Evolutionary conservation across 1,140 invertebrate genomes (phyloP).

Genomic region (Hylaeus anthracinus): DNA sequence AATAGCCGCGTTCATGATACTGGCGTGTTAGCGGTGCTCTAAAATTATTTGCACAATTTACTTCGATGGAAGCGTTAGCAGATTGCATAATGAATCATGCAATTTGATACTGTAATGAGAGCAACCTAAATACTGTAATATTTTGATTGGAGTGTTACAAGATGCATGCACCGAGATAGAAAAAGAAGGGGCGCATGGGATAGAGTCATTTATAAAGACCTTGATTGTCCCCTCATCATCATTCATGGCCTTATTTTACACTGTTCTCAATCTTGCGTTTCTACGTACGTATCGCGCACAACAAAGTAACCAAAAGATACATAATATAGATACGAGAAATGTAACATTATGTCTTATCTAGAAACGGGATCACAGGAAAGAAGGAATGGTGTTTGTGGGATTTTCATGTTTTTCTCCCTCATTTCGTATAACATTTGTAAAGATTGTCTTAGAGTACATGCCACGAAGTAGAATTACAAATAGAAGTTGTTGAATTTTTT

Average conservation of each 20-base stretch:
- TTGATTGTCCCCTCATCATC: conserved; percentile 14
- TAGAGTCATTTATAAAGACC: conserved; percentile 18
- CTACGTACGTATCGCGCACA: not conserved
- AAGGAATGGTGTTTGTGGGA: not conserved
- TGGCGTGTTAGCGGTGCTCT: too few species aligned
- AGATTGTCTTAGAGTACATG: not conserved
- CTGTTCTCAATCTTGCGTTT: conserved; percentile 15
- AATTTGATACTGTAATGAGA: conserved; percentile 13
- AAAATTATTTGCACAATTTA: conserved; percentile 28
- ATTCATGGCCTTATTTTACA: not conserved
- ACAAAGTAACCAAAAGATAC: conserved; percentile 6
- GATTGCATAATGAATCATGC: conserved; percentile 24
- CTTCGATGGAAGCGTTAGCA: not conserved
- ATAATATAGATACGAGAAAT: conserved; percentile 6
- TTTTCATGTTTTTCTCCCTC: not conserved
- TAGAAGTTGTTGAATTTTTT: not conserved
- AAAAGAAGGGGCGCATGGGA: not conserved
- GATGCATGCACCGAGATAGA: conserved; percentile 8
- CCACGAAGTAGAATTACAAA: not conserved
- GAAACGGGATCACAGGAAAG: too few species aligned
- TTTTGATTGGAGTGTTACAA: conserved; percentile 23
- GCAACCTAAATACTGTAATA: conserved; percentile 10
- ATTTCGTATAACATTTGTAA: not conserved
- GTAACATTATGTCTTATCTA: not conserved
- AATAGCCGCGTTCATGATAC: not conserved